Conservation (phyloP, 2,113 vertebrate species). For the Sus scrofa region DNA sequence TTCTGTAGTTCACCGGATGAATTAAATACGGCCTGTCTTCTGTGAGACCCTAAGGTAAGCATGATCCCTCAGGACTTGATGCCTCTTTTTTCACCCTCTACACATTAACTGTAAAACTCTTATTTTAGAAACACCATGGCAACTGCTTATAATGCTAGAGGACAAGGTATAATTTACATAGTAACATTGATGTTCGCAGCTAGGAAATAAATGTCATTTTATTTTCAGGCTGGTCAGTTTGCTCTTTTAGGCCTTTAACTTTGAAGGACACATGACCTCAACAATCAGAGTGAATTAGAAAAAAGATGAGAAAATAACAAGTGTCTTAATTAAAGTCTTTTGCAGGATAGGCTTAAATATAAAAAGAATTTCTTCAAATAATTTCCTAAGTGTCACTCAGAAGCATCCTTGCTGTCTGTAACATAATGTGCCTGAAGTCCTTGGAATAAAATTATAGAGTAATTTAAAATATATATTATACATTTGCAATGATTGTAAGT, state of each 20-base stretch:
- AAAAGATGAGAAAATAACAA: slow-evolving; percentile 85
- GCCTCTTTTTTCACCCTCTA: neutral
- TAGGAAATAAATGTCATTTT: slow-evolving; percentile 70
- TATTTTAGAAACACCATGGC: slow-evolving; percentile 64
- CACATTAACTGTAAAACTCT: slow-evolving; percentile 30
- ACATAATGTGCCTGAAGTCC: slow-evolving; percentile 85
- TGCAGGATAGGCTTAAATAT: slow-evolving; percentile 84
- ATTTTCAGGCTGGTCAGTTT: slow-evolving; percentile 75
- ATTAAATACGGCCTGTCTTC: slow-evolving; percentile 15
- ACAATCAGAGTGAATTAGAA: slow-evolving; percentile 61
- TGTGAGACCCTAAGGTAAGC: neutral
- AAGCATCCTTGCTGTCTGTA: slow-evolving; percentile 85
- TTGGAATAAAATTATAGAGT: slow-evolving; percentile 87
- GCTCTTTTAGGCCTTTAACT: slow-evolving; percentile 82
- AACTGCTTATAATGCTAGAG: slow-evolving; percentile 45
- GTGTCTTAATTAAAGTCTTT: slow-evolving; percentile 86
- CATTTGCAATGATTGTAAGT: slow-evolving; percentile 87
- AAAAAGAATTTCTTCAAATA: slow-evolving; percentile 87
- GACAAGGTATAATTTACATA: slow-evolving; percentile 70
- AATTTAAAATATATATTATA: slow-evolving; percentile 89
- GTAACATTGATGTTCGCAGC: slow-evolving; percentile 69
- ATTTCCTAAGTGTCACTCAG: slow-evolving; percentile 86
- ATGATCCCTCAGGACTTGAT: slow-evolving; percentile 30
- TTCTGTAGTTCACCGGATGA: slow-evolving; percentile 46
- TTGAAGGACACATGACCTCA: slow-evolving; percentile 82